A percentile compares a stretch with the other conserved stretches of the same genome.
These are phyloP conservation scores for Fukomys damarensis DNA, from an alignment of 2,113 vertebrate species.

Conservation along the genomic window DNA sequence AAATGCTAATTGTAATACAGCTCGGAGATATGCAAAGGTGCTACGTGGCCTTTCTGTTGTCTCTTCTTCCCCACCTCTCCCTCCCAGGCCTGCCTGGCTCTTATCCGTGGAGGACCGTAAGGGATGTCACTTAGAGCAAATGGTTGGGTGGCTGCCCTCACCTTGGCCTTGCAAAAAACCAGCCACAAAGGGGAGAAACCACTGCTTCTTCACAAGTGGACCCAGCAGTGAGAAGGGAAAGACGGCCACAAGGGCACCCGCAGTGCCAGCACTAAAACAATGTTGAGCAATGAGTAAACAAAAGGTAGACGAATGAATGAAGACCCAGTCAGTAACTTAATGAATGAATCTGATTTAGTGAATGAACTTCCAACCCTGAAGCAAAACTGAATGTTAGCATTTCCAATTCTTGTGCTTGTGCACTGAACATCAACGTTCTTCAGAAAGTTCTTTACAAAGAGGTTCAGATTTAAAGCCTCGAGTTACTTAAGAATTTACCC, in stretches of 20 bases:
- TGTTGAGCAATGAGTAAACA: background rate
- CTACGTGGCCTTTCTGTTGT: background rate
- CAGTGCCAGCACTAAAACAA: background rate
- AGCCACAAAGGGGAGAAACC: background rate
- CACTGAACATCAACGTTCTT: background rate
- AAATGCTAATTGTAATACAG: background rate
- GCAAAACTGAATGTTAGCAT: background rate
- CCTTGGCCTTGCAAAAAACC: background rate
- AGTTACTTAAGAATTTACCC: background rate
- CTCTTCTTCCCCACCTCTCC: background rate
- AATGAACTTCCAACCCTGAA: background rate
- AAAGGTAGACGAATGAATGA: background rate
- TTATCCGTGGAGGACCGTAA: background rate
- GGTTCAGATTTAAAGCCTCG: background rate
- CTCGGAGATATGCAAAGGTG: background rate
- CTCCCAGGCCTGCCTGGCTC: background rate
- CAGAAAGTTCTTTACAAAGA: conserved; percentile 8
- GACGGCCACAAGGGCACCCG: background rate
- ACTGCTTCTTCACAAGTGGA: too few species aligned
- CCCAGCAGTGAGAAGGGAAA: background rate
- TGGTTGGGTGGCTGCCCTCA: too few species aligned
- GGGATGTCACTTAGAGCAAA: background rate
- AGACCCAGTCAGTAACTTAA: background rate
- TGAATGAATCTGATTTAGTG: background rate
- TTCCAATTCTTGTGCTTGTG: background rate